Percentiles rank a stretch among this genome's conserved stretches.
Conservation (phyloP, 2,888 invertebrate species). For the Callyntrura guangdongensis region DNA sequence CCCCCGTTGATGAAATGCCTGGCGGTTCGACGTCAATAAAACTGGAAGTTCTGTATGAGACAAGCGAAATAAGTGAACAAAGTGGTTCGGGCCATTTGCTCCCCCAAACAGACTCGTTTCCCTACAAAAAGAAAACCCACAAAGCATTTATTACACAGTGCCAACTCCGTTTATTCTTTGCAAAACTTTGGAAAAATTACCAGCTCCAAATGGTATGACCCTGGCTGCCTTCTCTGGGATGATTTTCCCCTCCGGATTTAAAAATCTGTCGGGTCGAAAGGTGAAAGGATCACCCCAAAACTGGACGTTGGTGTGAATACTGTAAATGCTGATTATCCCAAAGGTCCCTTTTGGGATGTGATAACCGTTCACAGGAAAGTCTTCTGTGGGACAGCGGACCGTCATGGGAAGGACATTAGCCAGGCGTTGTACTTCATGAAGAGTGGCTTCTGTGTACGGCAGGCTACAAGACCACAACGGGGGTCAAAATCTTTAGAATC, state of each 20-base stretch:
- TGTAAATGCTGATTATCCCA: conserved; percentile 69
- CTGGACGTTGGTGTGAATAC: conserved; percentile 66
- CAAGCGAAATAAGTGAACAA: conserved; percentile 76
- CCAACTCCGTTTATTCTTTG: not conserved
- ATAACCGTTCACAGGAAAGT: conserved; percentile 52
- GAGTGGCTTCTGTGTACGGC: conserved; percentile 78
- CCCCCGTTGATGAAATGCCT: too few species aligned
- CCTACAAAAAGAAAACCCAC: conserved; percentile 38
- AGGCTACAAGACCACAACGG: too few species aligned
- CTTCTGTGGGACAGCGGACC: conserved; percentile 60
- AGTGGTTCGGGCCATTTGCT: conserved; percentile 72
- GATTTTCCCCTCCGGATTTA: conserved; percentile 69
- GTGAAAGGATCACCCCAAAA: conserved; percentile 76
- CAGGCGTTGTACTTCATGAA: conserved; percentile 77
- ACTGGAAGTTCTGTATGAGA: conserved; percentile 73
- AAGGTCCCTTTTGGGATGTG: conserved; percentile 64
- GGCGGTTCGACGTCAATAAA: conserved; percentile 56
- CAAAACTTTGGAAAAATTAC: too few species aligned
- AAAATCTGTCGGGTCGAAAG: conserved; percentile 79
- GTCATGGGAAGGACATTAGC: conserved; percentile 74
- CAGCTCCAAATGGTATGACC: conserved; percentile 79
- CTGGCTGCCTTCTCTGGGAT: conserved; percentile 54
- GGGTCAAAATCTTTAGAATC: too few species aligned
- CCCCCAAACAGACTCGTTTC: conserved; percentile 76
- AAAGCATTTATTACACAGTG: not conserved